Evolutionary conservation across 1,140 invertebrate species (phyloP).

Genomic region (Chironomus striatipennis): DNA sequence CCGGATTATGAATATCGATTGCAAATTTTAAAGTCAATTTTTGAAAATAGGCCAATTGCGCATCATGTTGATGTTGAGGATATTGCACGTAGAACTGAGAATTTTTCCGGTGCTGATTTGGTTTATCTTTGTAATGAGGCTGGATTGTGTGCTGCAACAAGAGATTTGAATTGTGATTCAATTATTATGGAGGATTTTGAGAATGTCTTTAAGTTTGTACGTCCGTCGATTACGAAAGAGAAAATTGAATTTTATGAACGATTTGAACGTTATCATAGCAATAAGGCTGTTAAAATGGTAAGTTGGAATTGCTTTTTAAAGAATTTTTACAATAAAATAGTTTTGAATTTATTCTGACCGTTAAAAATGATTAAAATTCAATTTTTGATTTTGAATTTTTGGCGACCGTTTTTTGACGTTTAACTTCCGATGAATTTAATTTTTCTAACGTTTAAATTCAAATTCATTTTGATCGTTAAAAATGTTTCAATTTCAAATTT

Average conservation of each 20-base stretch:
- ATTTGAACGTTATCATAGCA: conserved; percentile 28
- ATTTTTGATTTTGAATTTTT: no score
- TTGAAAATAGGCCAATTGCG: conserved; percentile 50
- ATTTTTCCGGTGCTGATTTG: conserved; percentile 72
- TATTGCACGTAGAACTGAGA: conserved; percentile 51
- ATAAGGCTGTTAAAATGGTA: no score
- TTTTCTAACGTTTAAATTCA: no score
- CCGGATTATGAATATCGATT: conserved; percentile 53
- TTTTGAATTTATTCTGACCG: no score
- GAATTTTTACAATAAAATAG: no score
- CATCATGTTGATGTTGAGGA: conserved; percentile 49
- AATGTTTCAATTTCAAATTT: no score
- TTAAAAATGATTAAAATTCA: no score
- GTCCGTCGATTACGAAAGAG: conserved; percentile 44
- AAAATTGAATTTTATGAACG: conserved; percentile 41
- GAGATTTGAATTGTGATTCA: conserved; percentile 41
- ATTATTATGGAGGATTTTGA: conserved; percentile 48
- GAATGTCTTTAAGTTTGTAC: conserved; percentile 43
- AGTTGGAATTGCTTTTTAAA: no score
- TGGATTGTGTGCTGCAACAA: conserved; percentile 52
- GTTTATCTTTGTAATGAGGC: conserved; percentile 64
- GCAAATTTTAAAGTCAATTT: conserved; percentile 52
- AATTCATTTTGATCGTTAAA: no score
- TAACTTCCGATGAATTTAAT: no score
- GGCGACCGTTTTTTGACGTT: no score